Evolutionary conservation across 2,113 vertebrate species (phyloP).

Genomic region (Chelonoidis abingdonii): DNA sequence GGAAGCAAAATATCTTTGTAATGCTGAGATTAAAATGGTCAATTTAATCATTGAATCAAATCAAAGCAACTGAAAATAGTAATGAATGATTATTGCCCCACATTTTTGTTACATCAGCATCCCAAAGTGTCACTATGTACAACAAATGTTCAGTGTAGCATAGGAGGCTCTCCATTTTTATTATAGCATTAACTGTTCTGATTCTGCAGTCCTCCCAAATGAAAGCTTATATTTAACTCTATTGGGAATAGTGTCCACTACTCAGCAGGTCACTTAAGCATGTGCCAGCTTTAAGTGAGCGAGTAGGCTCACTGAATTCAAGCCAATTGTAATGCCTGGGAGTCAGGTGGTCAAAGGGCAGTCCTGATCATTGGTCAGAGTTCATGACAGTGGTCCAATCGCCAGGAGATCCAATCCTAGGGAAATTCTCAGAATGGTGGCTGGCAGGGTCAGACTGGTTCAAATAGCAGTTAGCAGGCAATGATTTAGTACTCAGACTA

Average conservation of each 20-base stretch:
- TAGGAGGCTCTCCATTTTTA: not conserved
- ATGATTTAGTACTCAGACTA: not conserved
- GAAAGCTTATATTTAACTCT: not conserved
- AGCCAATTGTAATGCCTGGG: not conserved
- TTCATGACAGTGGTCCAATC: not conserved
- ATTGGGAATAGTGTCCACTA: not conserved
- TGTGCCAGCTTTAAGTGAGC: not conserved
- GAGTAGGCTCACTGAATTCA: not conserved
- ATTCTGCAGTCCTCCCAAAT: conserved; percentile 14
- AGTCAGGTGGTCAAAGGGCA: not conserved
- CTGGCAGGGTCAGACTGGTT: not conserved
- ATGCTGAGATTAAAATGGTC: not conserved
- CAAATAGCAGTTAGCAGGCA: not conserved
- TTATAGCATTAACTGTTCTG: conserved; percentile 7
- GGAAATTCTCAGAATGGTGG: not conserved
- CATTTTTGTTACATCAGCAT: not conserved
- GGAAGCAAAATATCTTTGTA: not conserved
- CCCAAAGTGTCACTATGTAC: not conserved
- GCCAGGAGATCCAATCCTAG: not conserved
- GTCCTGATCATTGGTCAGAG: not conserved
- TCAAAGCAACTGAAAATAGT: not conserved
- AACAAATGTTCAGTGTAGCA: not conserved
- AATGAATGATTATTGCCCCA: not conserved
- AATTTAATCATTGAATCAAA: not conserved
- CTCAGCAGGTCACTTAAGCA: not conserved